Evolutionary conservation across 2,888 invertebrate genomes (phyloP).

Genomic region (Amblyteles armatorius): DNA sequence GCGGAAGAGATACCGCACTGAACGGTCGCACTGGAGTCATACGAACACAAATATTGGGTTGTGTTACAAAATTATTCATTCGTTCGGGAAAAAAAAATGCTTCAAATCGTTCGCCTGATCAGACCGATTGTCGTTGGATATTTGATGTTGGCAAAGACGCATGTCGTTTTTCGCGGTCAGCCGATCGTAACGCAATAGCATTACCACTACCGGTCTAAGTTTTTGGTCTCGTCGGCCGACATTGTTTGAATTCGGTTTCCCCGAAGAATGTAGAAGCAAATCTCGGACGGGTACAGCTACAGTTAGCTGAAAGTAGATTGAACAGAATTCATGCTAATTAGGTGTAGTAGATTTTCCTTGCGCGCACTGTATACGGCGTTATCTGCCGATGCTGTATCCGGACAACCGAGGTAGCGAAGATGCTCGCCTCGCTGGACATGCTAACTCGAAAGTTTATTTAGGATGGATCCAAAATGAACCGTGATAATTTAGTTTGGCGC

Average conservation of each 20-base stretch:
- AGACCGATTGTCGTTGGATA: too few relatives aligned
- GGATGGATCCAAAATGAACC: slow-evolving; percentile 66
- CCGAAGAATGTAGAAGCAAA: neutral
- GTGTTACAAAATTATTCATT: too few relatives aligned
- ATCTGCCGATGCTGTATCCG: slow-evolving; percentile 1
- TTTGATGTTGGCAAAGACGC: too few relatives aligned
- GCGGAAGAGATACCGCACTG: too few relatives aligned
- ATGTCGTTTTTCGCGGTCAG: neutral
- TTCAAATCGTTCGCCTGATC: too few relatives aligned
- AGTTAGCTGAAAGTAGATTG: neutral
- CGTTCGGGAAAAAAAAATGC: too few relatives aligned
- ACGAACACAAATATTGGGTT: too few relatives aligned
- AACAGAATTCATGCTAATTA: slow-evolving; percentile 13
- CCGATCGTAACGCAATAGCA: neutral
- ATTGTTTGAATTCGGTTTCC: neutral
- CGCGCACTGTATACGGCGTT: neutral
- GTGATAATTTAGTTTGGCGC: slow-evolving; percentile 72
- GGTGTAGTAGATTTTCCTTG: neutral
- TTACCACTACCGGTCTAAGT: neutral
- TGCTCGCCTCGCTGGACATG: slow-evolving; percentile 67
- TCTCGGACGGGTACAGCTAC: neutral
- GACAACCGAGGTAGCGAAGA: slow-evolving; percentile 47
- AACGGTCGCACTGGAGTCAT: too few relatives aligned
- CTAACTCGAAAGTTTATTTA: slow-evolving; percentile 69
- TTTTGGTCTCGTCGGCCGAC: neutral